Conservation (phyloP, 2,797 vertebrate genomes). For the Euthynnus affinis region DNA sequence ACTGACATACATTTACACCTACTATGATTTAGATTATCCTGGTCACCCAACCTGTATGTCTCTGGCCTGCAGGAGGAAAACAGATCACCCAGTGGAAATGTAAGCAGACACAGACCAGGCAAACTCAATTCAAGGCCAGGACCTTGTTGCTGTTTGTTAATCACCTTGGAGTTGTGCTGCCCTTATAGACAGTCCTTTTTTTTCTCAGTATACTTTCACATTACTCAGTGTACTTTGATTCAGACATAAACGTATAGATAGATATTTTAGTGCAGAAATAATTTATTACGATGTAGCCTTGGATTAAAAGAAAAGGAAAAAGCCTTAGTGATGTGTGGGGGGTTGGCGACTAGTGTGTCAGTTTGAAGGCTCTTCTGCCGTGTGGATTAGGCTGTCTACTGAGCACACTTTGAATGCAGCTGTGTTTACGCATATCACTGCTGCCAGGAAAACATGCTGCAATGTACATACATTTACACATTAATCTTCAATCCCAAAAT, state of each 20-base stretch:
- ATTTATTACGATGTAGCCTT: slow-evolving; percentile 21
- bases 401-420: slow-evolving; percentile 62
- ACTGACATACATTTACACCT: slow-evolving; percentile 58
- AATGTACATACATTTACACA: slow-evolving; percentile 35
- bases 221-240: slow-evolving; percentile 23
- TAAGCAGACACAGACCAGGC: slow-evolving; percentile 25
- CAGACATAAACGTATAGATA: slow-evolving; percentile 11
- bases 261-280: slow-evolving; percentile 19
- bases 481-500: slow-evolving; percentile 34
- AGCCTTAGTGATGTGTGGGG: slow-evolving; percentile 23
- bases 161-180: slow-evolving; percentile 28
- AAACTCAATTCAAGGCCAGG: slow-evolving; percentile 44
- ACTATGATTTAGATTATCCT: slow-evolving; percentile 38
- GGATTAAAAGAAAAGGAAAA: slow-evolving; percentile 16
- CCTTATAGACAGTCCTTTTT: not conserved
- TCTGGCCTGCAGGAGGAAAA: slow-evolving; percentile 21
- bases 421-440: slow-evolving; percentile 61
- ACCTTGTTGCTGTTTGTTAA: slow-evolving; percentile 38
- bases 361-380: slow-evolving; percentile 53
- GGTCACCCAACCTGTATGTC: slow-evolving; percentile 34
- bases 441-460: slow-evolving; percentile 39
- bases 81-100: slow-evolving; percentile 37
- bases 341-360: slow-evolving; percentile 31
- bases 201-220: slow-evolving; percentile 9
- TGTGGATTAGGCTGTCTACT: slow-evolving; percentile 57